These are phyloP conservation scores for Habrosyne pyritoides DNA, from an alignment of 2,888 invertebrate species.

Conservation along the genomic window DNA sequence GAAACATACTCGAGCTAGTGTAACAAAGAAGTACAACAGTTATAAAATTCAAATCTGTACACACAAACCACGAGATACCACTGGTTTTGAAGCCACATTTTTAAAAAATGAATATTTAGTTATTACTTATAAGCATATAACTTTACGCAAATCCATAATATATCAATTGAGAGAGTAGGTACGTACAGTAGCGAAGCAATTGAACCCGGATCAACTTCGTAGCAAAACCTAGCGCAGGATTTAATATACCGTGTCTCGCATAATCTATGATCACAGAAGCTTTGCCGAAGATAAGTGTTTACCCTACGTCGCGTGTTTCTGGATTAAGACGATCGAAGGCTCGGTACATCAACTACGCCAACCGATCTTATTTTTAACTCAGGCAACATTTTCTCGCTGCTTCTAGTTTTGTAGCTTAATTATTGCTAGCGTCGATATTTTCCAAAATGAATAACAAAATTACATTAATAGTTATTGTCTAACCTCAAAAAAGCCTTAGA, in stretches of 20 bases:
- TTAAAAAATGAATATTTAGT: too few relatives aligned
- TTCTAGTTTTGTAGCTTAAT: neutral
- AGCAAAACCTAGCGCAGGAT: neutral
- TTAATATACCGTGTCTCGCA: slow-evolving; percentile 12
- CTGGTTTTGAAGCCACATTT: too few relatives aligned
- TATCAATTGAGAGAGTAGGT: neutral
- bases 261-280: slow-evolving; percentile 52
- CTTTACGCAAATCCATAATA: too few relatives aligned
- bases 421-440: too few relatives aligned
- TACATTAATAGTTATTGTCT: too few relatives aligned
- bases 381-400: slow-evolving; percentile 28
- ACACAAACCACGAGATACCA: too few relatives aligned
- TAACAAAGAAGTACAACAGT: too few relatives aligned
- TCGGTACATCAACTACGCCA: slow-evolving; percentile 55
- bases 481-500: too few relatives aligned
- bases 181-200: neutral
- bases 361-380: slow-evolving; percentile 58
- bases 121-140: too few relatives aligned
- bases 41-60: too few relatives aligned
- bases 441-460: too few relatives aligned
- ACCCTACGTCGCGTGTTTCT: slow-evolving; percentile 50
- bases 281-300: slow-evolving; percentile 69
- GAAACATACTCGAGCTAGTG: too few relatives aligned
- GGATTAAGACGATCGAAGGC: slow-evolving; percentile 59
- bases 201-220: neutral